Conservation (phyloP, 2,888 invertebrate species). For the Netelia inedita region DNA sequence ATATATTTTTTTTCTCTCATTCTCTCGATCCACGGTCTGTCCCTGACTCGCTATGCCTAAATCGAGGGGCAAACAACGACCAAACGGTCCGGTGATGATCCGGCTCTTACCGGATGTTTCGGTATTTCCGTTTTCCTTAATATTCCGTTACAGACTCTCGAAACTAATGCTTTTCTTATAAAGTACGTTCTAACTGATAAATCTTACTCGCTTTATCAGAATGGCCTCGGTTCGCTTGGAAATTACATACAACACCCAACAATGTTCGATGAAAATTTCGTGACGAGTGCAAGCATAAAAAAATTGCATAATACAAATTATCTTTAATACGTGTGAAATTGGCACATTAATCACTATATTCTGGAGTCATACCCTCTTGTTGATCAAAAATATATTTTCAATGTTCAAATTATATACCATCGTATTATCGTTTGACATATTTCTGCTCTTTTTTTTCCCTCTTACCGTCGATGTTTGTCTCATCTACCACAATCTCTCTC, state of each 20-base stretch:
- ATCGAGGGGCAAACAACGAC: neutral
- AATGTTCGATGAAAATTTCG: neutral
- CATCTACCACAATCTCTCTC: too few species aligned
- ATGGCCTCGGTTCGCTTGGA: neutral
- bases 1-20: slow-evolving; percentile 10
- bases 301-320: neutral
- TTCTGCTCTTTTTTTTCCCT: neutral
- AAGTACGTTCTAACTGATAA: neutral
- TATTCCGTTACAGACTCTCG: neutral
- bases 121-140: neutral
- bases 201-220: neutral
- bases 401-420: neutral
- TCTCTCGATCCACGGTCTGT: neutral
- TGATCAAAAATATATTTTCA: neutral
- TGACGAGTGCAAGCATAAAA: neutral
- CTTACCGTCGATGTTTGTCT: too few species aligned
- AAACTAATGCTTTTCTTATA: neutral
- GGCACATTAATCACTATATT: neutral
- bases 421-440: neutral
- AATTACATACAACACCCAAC: neutral
- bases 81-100: neutral
- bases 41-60: neutral
- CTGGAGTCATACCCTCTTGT: neutral
- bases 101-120: neutral
- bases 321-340: neutral